A percentile compares a stretch with the other conserved stretches of the same genome.
Conservation (phyloP, 2,888 invertebrate genomes). For the Thera britannica region DNA sequence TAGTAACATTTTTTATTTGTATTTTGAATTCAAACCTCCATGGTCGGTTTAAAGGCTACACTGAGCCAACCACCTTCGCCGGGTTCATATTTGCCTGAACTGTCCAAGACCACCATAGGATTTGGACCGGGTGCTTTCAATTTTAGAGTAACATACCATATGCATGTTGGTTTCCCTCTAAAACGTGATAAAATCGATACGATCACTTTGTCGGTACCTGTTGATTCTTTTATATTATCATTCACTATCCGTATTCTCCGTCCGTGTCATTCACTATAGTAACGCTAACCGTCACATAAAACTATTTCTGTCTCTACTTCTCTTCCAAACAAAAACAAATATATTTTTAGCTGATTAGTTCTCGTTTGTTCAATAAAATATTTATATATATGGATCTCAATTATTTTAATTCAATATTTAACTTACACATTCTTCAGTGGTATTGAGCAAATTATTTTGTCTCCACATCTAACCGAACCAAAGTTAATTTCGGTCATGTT, state of each 20-base stretch:
- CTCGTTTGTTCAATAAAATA: too few relatives aligned
- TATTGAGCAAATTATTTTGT: conserved; percentile 81
- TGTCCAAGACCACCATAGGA: conserved; percentile 67
- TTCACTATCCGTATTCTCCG: too few relatives aligned
- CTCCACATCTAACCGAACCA: conserved; percentile 84
- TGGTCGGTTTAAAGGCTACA: conserved; percentile 84
- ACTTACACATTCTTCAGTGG: conserved; percentile 85
- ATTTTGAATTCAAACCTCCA: conserved; percentile 58
- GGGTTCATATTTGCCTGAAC: conserved; percentile 78
- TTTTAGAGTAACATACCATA: conserved; percentile 80
- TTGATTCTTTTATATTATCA: too few relatives aligned
- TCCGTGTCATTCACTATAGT: too few relatives aligned
- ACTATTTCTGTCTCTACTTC: too few relatives aligned
- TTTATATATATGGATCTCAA: too few relatives aligned
- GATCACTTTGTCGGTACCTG: not conserved
- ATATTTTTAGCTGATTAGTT: too few relatives aligned
- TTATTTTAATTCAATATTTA: not conserved
- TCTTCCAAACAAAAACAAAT: too few relatives aligned
- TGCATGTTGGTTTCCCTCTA: conserved; percentile 84
- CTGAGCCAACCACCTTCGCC: conserved; percentile 79
- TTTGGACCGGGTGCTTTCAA: conserved; percentile 60
- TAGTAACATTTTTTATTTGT: too few relatives aligned
- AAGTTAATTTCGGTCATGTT: conserved; percentile 78
- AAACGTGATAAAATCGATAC: conserved; percentile 28
- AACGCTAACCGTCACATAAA: too few relatives aligned